A percentile compares a stretch with the other conserved stretches of the same genome.
phyloP scores from a whole-genome alignment of 2,797 vertebrate genomes.

The Peromyscus aztecus region DNA sequence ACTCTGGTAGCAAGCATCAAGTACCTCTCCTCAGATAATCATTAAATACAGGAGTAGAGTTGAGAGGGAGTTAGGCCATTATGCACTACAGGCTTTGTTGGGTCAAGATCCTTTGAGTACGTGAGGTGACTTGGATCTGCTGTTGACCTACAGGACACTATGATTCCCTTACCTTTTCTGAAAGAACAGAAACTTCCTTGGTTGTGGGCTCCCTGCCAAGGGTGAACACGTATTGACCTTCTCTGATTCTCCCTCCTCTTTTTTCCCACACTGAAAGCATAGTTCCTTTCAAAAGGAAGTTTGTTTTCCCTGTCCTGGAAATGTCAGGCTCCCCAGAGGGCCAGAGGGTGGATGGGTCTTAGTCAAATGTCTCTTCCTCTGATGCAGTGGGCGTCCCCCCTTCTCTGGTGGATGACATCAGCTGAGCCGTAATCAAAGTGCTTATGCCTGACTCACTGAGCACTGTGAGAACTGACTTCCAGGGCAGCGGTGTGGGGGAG shows the following conservation, averaged over 20 bases:
- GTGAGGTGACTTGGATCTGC: slow-evolving; percentile 60
- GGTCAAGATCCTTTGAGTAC: slow-evolving; percentile 64
- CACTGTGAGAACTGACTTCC: slow-evolving; percentile 78
- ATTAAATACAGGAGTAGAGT: not conserved
- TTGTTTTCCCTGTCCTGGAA: slow-evolving; percentile 86
- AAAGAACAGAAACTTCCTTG: slow-evolving; percentile 80
- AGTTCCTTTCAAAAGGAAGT: slow-evolving; percentile 87
- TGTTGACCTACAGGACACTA: slow-evolving; percentile 52
- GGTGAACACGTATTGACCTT: slow-evolving; percentile 71
- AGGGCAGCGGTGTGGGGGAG: slow-evolving; percentile 56
- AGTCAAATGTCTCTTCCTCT: slow-evolving; percentile 86
- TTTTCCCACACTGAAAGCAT: slow-evolving; percentile 78
- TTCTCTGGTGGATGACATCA: slow-evolving; percentile 82
- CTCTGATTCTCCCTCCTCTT: slow-evolving; percentile 64
- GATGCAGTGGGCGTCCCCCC: slow-evolving; percentile 80
- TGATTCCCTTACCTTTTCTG: slow-evolving; percentile 77
- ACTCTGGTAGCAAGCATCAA: not conserved
- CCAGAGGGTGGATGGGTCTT: slow-evolving; percentile 85
- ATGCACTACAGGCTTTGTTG: not conserved
- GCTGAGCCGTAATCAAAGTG: slow-evolving; percentile 59
- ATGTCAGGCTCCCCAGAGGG: slow-evolving; percentile 83
- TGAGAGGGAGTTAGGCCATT: slow-evolving; percentile 22
- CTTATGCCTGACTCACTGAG: slow-evolving; percentile 65
- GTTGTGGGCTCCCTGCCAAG: slow-evolving; percentile 75
- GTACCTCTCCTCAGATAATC: not conserved